Conservation (phyloP, 2,113 vertebrate genomes). For the Gasterosteus nipponicus region DNA sequence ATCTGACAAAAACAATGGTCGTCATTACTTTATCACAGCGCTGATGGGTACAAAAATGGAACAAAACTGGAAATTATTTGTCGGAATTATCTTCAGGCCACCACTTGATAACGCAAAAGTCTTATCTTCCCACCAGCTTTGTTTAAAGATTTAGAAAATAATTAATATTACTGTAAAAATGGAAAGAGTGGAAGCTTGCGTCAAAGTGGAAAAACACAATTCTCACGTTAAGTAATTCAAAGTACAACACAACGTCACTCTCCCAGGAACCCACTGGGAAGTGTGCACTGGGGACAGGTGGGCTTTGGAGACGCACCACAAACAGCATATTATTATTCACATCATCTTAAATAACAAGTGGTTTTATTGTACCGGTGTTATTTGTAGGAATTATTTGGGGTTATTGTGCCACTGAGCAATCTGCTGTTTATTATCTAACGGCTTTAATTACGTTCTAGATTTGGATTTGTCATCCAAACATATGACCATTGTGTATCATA, state of each 20-base stretch:
- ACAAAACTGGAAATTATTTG: not conserved
- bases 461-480: not conserved
- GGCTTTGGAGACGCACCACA: slow-evolving; percentile 15
- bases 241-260: not conserved
- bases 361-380: slow-evolving; percentile 3
- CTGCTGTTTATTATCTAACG: not conserved
- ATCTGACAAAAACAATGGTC: slow-evolving; percentile 41
- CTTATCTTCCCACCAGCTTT: not conserved
- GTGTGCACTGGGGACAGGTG: slow-evolving; percentile 4
- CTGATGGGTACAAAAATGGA: not conserved
- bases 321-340: not conserved
- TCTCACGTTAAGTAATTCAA: slow-evolving; percentile 3
- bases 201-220: not conserved
- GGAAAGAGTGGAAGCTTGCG: not conserved
- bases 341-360: slow-evolving; percentile 1
- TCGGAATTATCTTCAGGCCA: not conserved
- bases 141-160: not conserved
- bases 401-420: not conserved
- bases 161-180: not conserved
- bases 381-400: not conserved
- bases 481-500: not conserved
- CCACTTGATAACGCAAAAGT: not conserved
- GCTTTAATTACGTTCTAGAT: not conserved
- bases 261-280: not conserved
- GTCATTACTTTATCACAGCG: slow-evolving; percentile 16